Conservation (phyloP, 2,113 vertebrate genomes). For the Calyptommatus sinebrachiatus region DNA sequence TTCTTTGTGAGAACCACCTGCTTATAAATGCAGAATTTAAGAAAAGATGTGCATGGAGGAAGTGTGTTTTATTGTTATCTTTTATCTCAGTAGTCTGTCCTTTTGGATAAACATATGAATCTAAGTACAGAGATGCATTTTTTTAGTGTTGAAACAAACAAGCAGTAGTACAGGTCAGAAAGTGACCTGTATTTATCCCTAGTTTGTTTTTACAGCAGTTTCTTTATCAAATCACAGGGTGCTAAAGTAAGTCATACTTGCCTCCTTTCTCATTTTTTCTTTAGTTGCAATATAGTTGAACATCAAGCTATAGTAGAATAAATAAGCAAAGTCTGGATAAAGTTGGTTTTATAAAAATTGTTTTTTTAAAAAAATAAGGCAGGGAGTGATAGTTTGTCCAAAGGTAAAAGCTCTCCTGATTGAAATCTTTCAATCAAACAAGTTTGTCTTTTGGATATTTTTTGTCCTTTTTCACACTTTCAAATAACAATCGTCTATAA, state of each 20-base stretch:
- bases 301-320: no score
- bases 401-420: neutral
- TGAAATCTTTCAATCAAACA: slow-evolving; percentile 19
- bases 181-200: no score
- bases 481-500: slow-evolving; percentile 34
- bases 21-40: neutral
- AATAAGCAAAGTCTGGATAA: no score
- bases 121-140: neutral
- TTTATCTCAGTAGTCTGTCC: neutral
- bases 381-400: neutral
- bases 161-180: neutral
- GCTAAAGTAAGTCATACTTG: no score
- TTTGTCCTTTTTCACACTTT: slow-evolving; percentile 22
- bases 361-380: neutral
- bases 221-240: no score
- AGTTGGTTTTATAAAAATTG: neutral
- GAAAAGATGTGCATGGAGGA: neutral
- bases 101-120: neutral
- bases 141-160: neutral
- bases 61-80: no score
- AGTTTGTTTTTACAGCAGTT: no score
- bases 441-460: slow-evolving; percentile 29
- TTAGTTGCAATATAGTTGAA: no score
- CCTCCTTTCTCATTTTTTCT: no score
- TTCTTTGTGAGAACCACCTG: neutral